Percentiles rank a stretch among this genome's conserved stretches.
phyloP scores from a whole-genome alignment of 2,113 vertebrate genomes.

The Notarius lentiginosus region DNA sequence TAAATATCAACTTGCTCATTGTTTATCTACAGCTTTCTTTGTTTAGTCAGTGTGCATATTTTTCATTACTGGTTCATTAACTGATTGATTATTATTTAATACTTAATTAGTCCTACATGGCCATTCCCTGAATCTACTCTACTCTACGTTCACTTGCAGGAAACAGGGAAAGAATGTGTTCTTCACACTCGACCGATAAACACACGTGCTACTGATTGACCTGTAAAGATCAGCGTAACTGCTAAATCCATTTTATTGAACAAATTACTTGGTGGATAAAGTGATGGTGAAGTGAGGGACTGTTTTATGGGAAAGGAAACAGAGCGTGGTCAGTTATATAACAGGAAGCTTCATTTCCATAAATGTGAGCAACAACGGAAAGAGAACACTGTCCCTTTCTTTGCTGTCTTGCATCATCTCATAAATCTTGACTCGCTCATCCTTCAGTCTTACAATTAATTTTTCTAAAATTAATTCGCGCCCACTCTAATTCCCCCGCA shows the following conservation, averaged over 20 bases:
- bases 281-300: background rate
- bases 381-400: background rate
- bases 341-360: conserved; percentile 41
- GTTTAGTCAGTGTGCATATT: background rate
- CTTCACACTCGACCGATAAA: background rate
- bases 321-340: background rate
- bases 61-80: background rate
- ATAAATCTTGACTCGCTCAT: conserved; percentile 30
- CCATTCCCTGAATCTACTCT: no score
- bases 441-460: background rate
- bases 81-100: background rate
- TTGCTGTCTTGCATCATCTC: background rate
- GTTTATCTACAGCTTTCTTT: background rate
- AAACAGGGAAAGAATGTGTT: background rate
- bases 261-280: background rate
- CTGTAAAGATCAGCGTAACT: background rate
- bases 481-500: background rate
- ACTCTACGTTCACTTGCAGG: background rate
- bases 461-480: background rate
- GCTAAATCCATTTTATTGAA: conserved; percentile 1
- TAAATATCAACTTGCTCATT: background rate
- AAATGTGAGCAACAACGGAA: background rate
- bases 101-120: background rate
- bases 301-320: background rate
- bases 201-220: background rate